phyloP scores from a whole-genome alignment of 2,113 vertebrate species.

The Lepisosteus oculatus region DNA sequence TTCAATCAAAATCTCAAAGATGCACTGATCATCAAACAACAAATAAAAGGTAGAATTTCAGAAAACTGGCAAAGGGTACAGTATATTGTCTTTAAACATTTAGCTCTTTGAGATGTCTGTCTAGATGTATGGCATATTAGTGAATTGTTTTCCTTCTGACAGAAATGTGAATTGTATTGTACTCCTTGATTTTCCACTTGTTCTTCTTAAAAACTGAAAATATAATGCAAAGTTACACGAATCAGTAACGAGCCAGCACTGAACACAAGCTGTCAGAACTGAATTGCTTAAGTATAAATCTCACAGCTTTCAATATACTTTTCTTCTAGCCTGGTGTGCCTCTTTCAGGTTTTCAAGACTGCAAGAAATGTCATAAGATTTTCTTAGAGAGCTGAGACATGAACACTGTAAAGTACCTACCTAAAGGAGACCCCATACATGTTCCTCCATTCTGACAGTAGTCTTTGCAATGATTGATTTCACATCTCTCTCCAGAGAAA shows the following conservation, averaged over 20 bases:
- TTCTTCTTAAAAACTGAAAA: too few relatives aligned
- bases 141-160: neutral
- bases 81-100: too few relatives aligned
- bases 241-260: neutral
- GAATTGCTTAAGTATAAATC: too few relatives aligned
- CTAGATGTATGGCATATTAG: neutral
- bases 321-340: too few relatives aligned
- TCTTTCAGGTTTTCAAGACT: neutral
- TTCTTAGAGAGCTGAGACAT: neutral
- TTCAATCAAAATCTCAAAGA: neutral
- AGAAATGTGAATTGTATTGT: neutral
- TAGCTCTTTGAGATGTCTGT: too few relatives aligned
- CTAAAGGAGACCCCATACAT: slow-evolving; percentile 83
- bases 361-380: neutral
- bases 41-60: too few relatives aligned
- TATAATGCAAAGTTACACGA: too few relatives aligned
- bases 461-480: slow-evolving; percentile 89
- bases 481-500: slow-evolving; percentile 91
- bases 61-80: too few relatives aligned
- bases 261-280: too few relatives aligned
- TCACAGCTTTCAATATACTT: too few relatives aligned
- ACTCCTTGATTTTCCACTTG: too few relatives aligned
- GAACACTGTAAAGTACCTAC: slow-evolving; percentile 57
- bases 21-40: too few relatives aligned
- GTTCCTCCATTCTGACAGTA: slow-evolving; percentile 95